Evolutionary conservation across 2,113 vertebrate genomes (phyloP).

Genomic region (Platycercus adscitus): DNA sequence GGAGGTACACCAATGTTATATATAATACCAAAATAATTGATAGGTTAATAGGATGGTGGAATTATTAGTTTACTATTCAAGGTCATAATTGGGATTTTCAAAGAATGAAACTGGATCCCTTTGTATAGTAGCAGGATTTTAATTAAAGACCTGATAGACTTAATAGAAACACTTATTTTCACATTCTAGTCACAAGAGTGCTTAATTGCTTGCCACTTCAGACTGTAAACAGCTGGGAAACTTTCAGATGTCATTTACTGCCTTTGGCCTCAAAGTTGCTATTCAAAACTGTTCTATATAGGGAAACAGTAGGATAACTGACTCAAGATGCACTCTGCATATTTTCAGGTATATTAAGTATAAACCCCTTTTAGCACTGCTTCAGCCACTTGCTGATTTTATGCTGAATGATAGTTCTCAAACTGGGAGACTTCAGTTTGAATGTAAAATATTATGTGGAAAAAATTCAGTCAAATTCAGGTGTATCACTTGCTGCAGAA

Average conservation of each 20-base stretch:
- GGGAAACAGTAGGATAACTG: neutral
- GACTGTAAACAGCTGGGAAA: neutral
- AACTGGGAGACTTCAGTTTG: neutral
- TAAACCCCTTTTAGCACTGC: neutral
- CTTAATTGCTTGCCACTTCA: neutral
- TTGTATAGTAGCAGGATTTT: neutral
- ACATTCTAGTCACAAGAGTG: neutral
- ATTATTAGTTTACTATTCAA: neutral
- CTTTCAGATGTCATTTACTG: neutral
- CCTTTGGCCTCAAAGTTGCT: neutral
- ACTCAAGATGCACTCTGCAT: neutral
- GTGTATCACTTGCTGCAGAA: neutral
- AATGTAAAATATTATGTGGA: neutral
- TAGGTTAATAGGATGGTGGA: neutral
- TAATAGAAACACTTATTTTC: neutral
- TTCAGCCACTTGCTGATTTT: neutral
- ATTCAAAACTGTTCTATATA: neutral
- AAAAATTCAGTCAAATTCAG: neutral
- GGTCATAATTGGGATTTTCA: neutral
- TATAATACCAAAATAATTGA: neutral
- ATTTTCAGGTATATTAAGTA: neutral
- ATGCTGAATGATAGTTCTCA: neutral
- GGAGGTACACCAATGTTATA: neutral
- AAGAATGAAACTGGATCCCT: neutral
- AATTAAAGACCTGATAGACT: neutral